These are phyloP conservation scores for Ia io DNA, from an alignment of 2,113 vertebrate genomes.

Conservation along the genomic window DNA sequence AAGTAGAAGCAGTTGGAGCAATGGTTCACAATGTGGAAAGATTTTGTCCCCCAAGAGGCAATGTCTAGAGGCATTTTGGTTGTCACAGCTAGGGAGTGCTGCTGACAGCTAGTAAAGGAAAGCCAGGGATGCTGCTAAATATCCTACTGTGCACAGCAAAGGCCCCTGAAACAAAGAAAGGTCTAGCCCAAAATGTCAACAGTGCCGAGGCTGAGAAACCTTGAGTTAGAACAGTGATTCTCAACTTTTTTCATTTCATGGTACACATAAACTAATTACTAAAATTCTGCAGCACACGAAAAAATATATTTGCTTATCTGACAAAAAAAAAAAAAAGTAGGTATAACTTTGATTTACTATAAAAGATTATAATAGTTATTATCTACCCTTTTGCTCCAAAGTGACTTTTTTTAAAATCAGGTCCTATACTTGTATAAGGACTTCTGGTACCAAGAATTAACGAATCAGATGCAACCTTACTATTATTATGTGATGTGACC, in stretches of 20 bases:
- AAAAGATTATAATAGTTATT: not conserved
- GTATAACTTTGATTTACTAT: not conserved
- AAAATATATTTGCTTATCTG: not conserved
- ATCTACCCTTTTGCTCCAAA: not conserved
- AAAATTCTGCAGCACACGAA: not conserved
- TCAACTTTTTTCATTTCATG: not conserved
- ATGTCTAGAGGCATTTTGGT: not conserved
- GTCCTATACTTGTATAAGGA: not conserved
- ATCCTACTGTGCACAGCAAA: not conserved
- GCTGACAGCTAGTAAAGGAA: not conserved
- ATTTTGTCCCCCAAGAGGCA: not conserved
- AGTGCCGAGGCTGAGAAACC: not conserved
- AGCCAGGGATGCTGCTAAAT: not conserved
- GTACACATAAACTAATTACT: not conserved
- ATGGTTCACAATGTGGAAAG: not conserved
- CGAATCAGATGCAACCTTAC: not conserved
- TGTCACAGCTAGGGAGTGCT: not conserved
- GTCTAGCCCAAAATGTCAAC: not conserved
- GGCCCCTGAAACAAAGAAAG: not conserved
- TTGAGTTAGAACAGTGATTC: not conserved
- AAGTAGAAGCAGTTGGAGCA: not conserved
- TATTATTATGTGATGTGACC: not conserved
- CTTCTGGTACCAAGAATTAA: not conserved
- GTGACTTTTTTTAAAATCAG: not conserved
- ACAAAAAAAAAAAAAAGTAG: not conserved